A percentile compares a stretch with the other conserved stretches of the same genome.
phyloP scores from a whole-genome alignment of 2,888 invertebrate genomes.

The Neoaliturus tenellus region DNA sequence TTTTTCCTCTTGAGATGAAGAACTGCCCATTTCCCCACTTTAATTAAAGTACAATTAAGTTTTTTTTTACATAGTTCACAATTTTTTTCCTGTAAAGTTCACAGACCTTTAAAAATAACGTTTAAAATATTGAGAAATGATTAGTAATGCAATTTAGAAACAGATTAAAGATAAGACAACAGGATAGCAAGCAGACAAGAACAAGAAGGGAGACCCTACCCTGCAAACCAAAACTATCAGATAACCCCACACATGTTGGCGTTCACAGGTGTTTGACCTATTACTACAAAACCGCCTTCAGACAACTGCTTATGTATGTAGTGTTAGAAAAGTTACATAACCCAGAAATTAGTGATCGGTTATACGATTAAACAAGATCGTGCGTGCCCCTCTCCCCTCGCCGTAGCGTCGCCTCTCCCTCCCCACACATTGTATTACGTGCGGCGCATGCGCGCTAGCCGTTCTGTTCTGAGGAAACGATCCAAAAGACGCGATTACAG shows the following conservation, averaged over 20 bases:
- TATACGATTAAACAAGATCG: slow-evolving; percentile 17
- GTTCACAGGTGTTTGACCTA: slow-evolving; percentile 7
- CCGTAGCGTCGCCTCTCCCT: too few relatives aligned
- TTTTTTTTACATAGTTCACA: too few relatives aligned
- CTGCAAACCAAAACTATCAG: background rate
- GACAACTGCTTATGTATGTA: background rate
- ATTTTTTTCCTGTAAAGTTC: too few relatives aligned
- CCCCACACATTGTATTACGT: slow-evolving; percentile 1
- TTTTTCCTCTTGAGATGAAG: too few relatives aligned
- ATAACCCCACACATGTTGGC: background rate
- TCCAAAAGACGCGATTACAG: slow-evolving; percentile 23
- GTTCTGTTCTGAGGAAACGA: background rate
- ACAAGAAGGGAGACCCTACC: too few relatives aligned
- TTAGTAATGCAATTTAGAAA: too few relatives aligned
- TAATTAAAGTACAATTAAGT: too few relatives aligned
- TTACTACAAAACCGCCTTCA: background rate
- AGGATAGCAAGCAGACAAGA: background rate
- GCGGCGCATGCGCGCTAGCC: background rate
- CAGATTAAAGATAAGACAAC: too few relatives aligned
- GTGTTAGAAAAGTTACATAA: slow-evolving; percentile 8
- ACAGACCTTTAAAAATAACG: too few relatives aligned
- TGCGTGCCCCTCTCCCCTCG: background rate
- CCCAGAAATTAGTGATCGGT: slow-evolving; percentile 6
- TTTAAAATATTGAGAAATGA: too few relatives aligned
- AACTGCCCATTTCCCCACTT: too few relatives aligned